phyloP scores from a whole-genome alignment of 2,113 vertebrate species.

The Castor canadensis region DNA sequence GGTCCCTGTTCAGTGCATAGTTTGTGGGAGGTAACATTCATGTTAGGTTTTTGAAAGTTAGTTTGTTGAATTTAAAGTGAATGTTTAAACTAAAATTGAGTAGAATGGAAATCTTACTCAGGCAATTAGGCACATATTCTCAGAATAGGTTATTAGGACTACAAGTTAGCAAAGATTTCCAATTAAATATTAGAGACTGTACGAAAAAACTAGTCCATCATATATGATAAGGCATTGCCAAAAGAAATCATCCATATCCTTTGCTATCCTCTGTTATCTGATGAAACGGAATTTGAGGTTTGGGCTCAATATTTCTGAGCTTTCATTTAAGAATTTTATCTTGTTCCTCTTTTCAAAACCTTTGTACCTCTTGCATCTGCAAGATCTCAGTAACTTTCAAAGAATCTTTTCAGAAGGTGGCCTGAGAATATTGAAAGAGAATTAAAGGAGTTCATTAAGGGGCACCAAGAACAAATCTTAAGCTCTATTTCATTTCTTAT shows the following conservation, averaged over 20 bases:
- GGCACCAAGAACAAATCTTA: background rate
- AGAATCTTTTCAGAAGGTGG: background rate
- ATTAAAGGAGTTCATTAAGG: background rate
- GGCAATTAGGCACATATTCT: background rate
- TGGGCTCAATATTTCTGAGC: background rate
- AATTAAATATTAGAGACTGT: constrained; percentile 26
- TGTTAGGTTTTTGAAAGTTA: background rate
- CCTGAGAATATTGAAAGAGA: background rate
- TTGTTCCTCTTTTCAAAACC: constrained; percentile 28
- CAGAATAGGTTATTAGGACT: constrained; percentile 8
- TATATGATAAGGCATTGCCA: background rate
- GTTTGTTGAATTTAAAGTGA: background rate
- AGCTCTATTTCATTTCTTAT: constrained; percentile 56
- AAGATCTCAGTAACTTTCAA: background rate
- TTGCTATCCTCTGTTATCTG: constrained; percentile 32
- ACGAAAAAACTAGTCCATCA: constrained; percentile 2
- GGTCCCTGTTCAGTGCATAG: background rate
- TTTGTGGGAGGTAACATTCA: background rate
- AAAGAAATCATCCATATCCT: background rate
- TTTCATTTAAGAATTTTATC: constrained; percentile 60
- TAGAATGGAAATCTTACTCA: background rate
- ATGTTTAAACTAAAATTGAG: background rate
- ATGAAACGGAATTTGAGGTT: constrained; percentile 59
- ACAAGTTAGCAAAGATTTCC: constrained; percentile 8
- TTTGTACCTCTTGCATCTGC: constrained; percentile 28